These are phyloP conservation scores for Clostera curtula DNA, from an alignment of 2,888 invertebrate species.

Conservation along the genomic window DNA sequence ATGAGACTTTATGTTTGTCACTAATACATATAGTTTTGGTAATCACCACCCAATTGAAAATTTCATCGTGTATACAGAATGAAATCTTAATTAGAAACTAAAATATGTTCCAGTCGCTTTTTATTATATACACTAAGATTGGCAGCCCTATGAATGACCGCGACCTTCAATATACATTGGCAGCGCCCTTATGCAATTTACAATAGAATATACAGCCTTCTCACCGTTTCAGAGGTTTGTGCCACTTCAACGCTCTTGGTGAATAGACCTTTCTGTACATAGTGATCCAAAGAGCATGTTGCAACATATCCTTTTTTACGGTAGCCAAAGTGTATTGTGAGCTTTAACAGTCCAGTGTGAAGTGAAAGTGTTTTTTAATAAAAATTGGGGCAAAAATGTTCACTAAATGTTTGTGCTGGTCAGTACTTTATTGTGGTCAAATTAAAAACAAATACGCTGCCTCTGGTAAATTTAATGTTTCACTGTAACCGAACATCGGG, in stretches of 20 bases:
- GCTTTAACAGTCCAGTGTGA: slow-evolving; percentile 12
- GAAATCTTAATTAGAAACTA: too few species aligned
- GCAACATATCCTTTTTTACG: slow-evolving; percentile 4
- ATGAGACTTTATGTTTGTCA: too few species aligned
- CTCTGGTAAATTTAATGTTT: background rate
- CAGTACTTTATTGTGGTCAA: slow-evolving; percentile 9
- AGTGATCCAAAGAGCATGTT: too few species aligned
- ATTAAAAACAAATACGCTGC: background rate
- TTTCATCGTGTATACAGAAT: too few species aligned
- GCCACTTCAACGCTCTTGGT: slow-evolving; percentile 33
- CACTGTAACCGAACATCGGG: too few species aligned
- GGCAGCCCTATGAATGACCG: slow-evolving; percentile 12
- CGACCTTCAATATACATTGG: slow-evolving; percentile 25
- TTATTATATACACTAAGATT: too few species aligned
- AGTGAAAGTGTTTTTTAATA: slow-evolving; percentile 13
- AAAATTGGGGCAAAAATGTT: slow-evolving; percentile 16
- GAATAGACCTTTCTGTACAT: slow-evolving; percentile 28
- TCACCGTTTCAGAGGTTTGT: slow-evolving; percentile 39
- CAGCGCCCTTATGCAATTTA: slow-evolving; percentile 27
- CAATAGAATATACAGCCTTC: slow-evolving; percentile 39
- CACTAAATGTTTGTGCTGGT: slow-evolving; percentile 20
- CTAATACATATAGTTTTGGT: slow-evolving; percentile 3
- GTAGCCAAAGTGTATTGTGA: slow-evolving; percentile 9
- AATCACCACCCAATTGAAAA: too few species aligned
- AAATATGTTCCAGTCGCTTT: too few species aligned